Evolutionary conservation across 2,113 vertebrate species (phyloP).

Genomic region (Emberiza fucata): DNA sequence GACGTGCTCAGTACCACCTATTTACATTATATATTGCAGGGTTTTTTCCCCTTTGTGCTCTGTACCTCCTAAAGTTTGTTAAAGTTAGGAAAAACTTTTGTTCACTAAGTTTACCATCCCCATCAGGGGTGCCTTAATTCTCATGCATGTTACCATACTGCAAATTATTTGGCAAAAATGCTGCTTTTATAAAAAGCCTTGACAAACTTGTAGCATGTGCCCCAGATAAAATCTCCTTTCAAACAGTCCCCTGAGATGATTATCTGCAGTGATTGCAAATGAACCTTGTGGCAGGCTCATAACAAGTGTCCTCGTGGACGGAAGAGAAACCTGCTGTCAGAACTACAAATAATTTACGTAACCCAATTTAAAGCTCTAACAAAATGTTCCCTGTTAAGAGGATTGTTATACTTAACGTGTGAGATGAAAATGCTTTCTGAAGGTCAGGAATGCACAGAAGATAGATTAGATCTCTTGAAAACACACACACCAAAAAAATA

Average conservation of each 20-base stretch:
- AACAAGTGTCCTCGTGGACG: slow-evolving; percentile 33
- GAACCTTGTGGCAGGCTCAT: slow-evolving; percentile 27
- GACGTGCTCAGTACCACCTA: neutral
- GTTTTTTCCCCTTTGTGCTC: neutral
- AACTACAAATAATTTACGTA: slow-evolving; percentile 65
- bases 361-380: slow-evolving; percentile 68
- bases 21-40: neutral
- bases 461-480: slow-evolving; percentile 52
- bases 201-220: neutral
- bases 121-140: neutral
- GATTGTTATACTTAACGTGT: slow-evolving; percentile 64
- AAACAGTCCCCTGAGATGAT: slow-evolving; percentile 5
- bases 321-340: slow-evolving; percentile 53
- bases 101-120: neutral
- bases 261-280: slow-evolving; percentile 30
- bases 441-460: slow-evolving; percentile 42
- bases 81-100: neutral
- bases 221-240: neutral
- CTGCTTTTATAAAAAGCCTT: neutral
- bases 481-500: slow-evolving; percentile 7
- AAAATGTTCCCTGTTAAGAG: slow-evolving; percentile 71
- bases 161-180: neutral
- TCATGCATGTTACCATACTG: neutral
- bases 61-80: neutral
- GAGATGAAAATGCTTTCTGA: slow-evolving; percentile 57